These are phyloP conservation scores for Germaria angustata DNA, from an alignment of 2,888 invertebrate genomes.

Conservation along the genomic window DNA sequence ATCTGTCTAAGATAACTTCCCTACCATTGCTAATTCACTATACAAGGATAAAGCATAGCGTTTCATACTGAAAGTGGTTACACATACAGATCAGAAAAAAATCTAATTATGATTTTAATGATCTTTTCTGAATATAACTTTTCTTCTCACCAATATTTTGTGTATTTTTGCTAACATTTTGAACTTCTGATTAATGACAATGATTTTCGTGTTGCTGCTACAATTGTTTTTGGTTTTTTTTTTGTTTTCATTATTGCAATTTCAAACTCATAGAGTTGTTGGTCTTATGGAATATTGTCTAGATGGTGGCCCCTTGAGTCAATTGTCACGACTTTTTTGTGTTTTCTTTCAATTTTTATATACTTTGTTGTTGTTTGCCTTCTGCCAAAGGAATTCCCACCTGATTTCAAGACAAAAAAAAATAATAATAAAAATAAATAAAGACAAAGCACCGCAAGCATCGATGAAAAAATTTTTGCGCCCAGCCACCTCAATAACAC, in stretches of 20 bases:
- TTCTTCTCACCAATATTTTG: neutral
- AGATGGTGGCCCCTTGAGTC: constrained; percentile 58
- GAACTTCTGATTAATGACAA: constrained; percentile 61
- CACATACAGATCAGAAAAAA: too few species aligned
- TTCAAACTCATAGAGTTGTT: constrained; percentile 46
- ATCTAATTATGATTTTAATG: too few species aligned
- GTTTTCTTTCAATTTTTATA: neutral
- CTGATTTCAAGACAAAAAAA: constrained; percentile 55
- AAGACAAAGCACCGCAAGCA: neutral
- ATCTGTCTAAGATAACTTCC: too few species aligned
- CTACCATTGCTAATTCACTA: too few species aligned
- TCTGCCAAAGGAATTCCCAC: constrained; percentile 63
- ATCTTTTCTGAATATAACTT: too few species aligned
- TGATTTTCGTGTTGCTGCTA: constrained; percentile 35
- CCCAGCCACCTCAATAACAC: constrained; percentile 10
- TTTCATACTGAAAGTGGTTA: too few species aligned
- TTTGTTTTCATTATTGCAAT: constrained; percentile 12
- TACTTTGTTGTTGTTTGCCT: constrained; percentile 19
- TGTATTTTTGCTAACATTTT: constrained; percentile 1
- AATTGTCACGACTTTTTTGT: constrained; percentile 59
- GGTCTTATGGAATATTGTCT: constrained; percentile 30
- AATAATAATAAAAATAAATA: too few species aligned
- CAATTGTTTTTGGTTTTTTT: neutral
- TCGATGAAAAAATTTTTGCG: neutral
- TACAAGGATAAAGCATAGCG: too few species aligned